phyloP scores from a whole-genome alignment of 2,113 vertebrate species.

The Anser cygnoides region DNA sequence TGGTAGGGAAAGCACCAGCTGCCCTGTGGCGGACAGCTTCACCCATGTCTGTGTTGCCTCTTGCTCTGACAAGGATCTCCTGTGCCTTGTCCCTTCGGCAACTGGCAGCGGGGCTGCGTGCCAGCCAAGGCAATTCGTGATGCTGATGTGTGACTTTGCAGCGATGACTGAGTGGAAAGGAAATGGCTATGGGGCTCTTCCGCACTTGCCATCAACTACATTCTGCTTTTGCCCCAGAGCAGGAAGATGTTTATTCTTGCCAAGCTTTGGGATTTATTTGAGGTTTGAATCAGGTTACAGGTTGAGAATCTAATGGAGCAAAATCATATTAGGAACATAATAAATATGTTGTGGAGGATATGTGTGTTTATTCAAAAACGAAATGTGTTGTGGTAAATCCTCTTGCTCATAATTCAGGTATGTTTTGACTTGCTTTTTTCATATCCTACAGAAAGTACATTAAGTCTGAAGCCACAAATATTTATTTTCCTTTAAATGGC shows the following conservation, averaged over 20 bases:
- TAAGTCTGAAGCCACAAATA: background rate
- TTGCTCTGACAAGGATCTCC: accelerated
- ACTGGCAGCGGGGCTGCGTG: accelerated
- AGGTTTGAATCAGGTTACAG: no score
- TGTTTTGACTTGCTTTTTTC: background rate
- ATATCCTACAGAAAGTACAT: background rate
- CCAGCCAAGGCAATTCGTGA: background rate
- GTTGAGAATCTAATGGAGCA: background rate
- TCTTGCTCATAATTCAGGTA: background rate
- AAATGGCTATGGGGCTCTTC: background rate
- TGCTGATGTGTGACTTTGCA: accelerated
- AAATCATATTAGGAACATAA: background rate
- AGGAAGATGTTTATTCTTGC: background rate
- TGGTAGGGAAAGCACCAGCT: accelerated
- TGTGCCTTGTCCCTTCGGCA: background rate
- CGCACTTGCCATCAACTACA: background rate
- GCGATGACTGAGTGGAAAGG: background rate
- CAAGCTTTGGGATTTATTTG: slow-evolving; percentile 1
- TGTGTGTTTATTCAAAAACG: background rate
- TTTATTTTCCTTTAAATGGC: background rate
- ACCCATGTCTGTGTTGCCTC: accelerated
- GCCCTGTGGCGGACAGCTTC: background rate
- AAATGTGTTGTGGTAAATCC: background rate
- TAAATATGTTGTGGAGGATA: background rate
- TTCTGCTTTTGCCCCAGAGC: background rate